Base-by-base conservation (phyloP, 2,888 invertebrate genomes). In the Pollenia griseotomentosa region DNA sequence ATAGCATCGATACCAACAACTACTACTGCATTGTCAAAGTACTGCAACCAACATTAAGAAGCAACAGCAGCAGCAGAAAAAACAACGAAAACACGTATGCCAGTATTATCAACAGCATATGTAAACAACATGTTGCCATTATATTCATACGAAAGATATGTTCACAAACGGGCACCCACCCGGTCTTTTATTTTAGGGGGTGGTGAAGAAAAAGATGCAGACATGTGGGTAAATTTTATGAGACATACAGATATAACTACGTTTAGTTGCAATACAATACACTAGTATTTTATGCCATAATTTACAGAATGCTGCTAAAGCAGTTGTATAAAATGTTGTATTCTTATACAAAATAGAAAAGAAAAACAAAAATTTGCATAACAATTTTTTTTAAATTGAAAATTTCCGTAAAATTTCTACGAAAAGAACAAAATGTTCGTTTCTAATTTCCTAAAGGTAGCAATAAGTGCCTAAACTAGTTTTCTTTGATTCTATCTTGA, bases 81-180 rank as follows among this genome's bases (percentile, higher is more conserved):
- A 61, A 55, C n/a, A 65, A 44, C n/a, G 51, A 16, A 53, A 83
- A 61, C 77, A 83, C 61, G 66, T 84, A 59, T 66, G 46, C 74
- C 73, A 61, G 53, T 42, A 57, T 77, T 80, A 80, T 84, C 44
- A 74, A 11, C 40, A 87, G 46, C 40, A 71, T 33, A 33, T 87
- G 73, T 83, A 68, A 87, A 83, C 81, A 73, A 84, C 87, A 81
- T 81, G 77, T 78, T 87, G 84, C 73, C 66, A 80, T 78, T 84
- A 66, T 23, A 61, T 80, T 80, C 16, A 23, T 53, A 59, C 40
- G 19, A 59, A 5, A 66, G 51, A 33, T 44, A 46, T 73, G 14
- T 19, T 42, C 63, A 55, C 44, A 71, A 57, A 57, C 19, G 8
- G 42, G 7, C 42, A 68, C 7, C 40, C 33, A 33, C 33, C 33